Percentiles rank a stretch among this genome's conserved stretches.
These are phyloP conservation scores for Eptatretus burgeri DNA, from an alignment of 2,113 vertebrate genomes.

Conservation along the genomic window DNA sequence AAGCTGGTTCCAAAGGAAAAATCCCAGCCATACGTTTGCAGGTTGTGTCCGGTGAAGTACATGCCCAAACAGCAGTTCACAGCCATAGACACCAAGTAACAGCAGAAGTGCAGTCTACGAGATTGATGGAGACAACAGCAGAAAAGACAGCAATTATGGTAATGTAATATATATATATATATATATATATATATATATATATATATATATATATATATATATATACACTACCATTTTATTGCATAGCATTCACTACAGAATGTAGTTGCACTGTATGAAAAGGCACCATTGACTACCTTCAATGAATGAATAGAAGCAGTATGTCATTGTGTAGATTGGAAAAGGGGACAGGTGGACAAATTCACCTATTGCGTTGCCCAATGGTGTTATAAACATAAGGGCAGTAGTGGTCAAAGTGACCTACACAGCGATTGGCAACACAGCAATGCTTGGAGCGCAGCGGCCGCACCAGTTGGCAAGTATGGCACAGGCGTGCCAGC, in stretches of 20 bases:
- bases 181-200: too few species aligned
- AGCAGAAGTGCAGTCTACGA: constrained; percentile 3
- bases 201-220: too few species aligned
- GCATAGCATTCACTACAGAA: too few species aligned
- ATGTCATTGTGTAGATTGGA: too few species aligned
- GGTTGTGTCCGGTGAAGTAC: constrained; percentile 11
- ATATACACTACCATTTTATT: too few species aligned
- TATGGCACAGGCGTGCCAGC: constrained; percentile 13
- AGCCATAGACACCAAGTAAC: not conserved
- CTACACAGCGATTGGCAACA: constrained; percentile 12
- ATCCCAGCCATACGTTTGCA: constrained; percentile 10
- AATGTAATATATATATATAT: too few species aligned
- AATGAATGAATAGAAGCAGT: too few species aligned
- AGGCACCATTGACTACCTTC: too few species aligned
- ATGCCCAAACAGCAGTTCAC: constrained; percentile 11
- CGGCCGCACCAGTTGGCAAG: constrained; percentile 13
- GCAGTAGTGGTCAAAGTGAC: constrained; percentile 15
- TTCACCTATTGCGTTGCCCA: constrained; percentile 14
- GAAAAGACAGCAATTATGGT: too few species aligned
- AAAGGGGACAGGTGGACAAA: too few species aligned
- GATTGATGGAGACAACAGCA: too few species aligned
- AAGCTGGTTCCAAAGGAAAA: constrained; percentile 11
- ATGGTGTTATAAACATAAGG: constrained; percentile 15
- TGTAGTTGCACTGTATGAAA: too few species aligned
- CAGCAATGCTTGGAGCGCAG: constrained; percentile 14